These are phyloP conservation scores for Propithecus deckenii DNA, from an alignment of 2,797 vertebrate genomes.

Conservation along the genomic window DNA sequence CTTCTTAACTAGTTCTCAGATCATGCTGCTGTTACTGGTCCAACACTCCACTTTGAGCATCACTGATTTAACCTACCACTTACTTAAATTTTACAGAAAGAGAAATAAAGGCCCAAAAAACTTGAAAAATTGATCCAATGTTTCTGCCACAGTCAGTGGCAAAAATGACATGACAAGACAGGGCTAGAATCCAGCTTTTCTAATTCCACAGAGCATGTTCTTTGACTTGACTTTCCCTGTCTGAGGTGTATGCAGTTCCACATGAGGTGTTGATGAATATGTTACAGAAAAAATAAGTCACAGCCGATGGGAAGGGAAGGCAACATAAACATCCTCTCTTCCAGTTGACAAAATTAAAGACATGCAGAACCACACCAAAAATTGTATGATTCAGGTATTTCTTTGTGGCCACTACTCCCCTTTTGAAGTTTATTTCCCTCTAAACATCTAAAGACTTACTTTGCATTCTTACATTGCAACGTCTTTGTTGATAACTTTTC, in stretches of 20 bases:
- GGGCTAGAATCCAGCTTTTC: not conserved
- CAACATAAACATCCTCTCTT: conserved; percentile 58
- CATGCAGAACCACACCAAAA: conserved; percentile 61
- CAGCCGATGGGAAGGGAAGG: conserved; percentile 10
- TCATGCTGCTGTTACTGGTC: not conserved
- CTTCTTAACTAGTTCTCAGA: not conserved
- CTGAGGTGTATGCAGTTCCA: not conserved
- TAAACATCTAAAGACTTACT: conserved; percentile 80
- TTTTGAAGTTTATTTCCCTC: conserved; percentile 75
- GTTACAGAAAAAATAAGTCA: conserved; percentile 36
- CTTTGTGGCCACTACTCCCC: conserved; percentile 62
- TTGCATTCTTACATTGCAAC: conserved; percentile 72
- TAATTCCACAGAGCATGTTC: not conserved
- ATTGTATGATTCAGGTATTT: conserved; percentile 56
- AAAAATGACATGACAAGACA: not conserved
- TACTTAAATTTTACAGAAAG: not conserved
- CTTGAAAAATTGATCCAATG: not conserved
- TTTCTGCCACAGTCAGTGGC: not conserved
- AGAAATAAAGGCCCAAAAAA: not conserved
- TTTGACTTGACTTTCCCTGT: not conserved
- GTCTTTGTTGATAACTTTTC: conserved; percentile 76
- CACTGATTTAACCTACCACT: not conserved
- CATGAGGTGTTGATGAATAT: conserved; percentile 33
- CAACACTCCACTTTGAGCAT: not conserved
- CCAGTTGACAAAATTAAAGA: conserved; percentile 65